phyloP scores from a whole-genome alignment of 2,888 invertebrate species.

The Axea sp. region DNA sequence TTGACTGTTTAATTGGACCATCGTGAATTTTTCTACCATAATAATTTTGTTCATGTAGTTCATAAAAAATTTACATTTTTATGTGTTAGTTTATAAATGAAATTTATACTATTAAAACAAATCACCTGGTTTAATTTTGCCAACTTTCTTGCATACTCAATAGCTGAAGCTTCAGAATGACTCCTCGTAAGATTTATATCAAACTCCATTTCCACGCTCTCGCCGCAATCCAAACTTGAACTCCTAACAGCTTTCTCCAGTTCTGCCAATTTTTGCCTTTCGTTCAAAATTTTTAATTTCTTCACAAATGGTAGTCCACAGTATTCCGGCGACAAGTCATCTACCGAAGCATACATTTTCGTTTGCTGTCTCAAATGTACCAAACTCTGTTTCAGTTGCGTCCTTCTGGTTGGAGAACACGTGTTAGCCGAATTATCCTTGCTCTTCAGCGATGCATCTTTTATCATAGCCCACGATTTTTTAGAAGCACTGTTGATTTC shows the following conservation, averaged over 20 bases:
- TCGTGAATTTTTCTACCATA: too few relatives aligned
- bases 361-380: slow-evolving; percentile 74
- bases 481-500: slow-evolving; percentile 78
- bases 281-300: slow-evolving; percentile 92
- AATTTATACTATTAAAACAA: too few relatives aligned
- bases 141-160: slow-evolving; percentile 81
- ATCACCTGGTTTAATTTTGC: slow-evolving; percentile 76
- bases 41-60: too few relatives aligned
- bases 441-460: slow-evolving; percentile 82
- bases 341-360: slow-evolving; percentile 90
- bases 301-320: slow-evolving; percentile 92
- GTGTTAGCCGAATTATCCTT: slow-evolving; percentile 68
- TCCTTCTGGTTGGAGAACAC: slow-evolving; percentile 66
- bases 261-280: slow-evolving; percentile 91
- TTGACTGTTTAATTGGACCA: too few relatives aligned
- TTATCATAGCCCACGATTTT: slow-evolving; percentile 88
- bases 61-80: too few relatives aligned
- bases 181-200: slow-evolving; percentile 85
- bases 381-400: slow-evolving; percentile 70
- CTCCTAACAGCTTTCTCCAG: slow-evolving; percentile 89
- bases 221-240: slow-evolving; percentile 88
- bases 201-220: slow-evolving; percentile 82
- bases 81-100: too few relatives aligned
- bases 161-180: slow-evolving; percentile 90
- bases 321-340: slow-evolving; percentile 92